Evolutionary conservation across 2,797 vertebrate species (phyloP).

Genomic region (Malurus splendens): DNA sequence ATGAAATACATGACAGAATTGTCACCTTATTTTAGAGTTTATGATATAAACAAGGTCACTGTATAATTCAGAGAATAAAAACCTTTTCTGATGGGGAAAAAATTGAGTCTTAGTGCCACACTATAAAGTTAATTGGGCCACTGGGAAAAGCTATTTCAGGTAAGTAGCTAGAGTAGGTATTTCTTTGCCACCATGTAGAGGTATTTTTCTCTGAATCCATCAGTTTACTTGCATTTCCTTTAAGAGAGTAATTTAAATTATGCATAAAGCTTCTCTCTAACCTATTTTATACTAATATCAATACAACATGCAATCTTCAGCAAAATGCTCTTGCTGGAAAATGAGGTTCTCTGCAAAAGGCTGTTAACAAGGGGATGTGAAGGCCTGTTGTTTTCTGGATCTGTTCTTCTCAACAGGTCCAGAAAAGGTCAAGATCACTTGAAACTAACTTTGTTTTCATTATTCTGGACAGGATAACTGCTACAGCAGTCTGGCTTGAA

Average conservation of each 20-base stretch:
- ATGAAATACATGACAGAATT: not conserved
- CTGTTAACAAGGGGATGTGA: not conserved
- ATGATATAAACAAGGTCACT: conserved; percentile 25
- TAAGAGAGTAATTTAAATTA: not conserved
- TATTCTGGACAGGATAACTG: not conserved
- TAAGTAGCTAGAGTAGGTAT: not conserved
- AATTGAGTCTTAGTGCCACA: not conserved
- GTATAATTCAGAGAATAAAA: not conserved
- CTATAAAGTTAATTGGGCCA: conserved; percentile 19
- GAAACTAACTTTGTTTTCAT: not conserved
- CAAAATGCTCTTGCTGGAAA: not conserved
- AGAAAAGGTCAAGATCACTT: not conserved
- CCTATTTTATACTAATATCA: conserved; percentile 20
- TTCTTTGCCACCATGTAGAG: not conserved
- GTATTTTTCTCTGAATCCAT: not conserved
- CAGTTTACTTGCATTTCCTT: not conserved
- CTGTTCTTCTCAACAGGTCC: not conserved
- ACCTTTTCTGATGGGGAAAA: not conserved
- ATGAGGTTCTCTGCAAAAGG: not conserved
- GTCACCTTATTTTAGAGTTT: not conserved
- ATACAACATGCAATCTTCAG: not conserved
- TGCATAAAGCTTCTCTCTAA: not conserved
- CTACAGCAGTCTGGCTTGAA: not conserved
- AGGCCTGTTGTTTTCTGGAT: not conserved
- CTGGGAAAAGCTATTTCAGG: conserved; percentile 28